A percentile compares a stretch with the other conserved stretches of the same genome.
These are phyloP conservation scores for Ophioninae sp. DNA, from an alignment of 2,888 invertebrate genomes.

Conservation along the genomic window DNA sequence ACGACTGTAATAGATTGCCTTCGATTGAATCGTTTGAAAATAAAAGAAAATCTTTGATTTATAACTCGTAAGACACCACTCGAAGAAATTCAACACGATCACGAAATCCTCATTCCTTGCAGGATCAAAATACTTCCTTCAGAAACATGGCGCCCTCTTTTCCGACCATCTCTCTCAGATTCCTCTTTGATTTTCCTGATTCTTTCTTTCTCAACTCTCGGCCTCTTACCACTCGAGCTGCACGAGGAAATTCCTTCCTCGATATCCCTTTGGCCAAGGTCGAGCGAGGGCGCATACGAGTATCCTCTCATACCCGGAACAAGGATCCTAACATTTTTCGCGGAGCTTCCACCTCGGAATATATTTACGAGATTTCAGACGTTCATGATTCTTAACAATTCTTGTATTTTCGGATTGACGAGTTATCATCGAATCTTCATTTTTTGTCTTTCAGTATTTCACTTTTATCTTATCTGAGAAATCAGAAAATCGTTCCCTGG, in stretches of 20 bases:
- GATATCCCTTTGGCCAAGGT: slow-evolving; percentile 29
- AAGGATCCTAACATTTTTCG: slow-evolving; percentile 43
- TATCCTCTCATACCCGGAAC: slow-evolving; percentile 16
- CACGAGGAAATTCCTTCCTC: slow-evolving; percentile 22
- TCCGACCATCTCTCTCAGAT: not conserved
- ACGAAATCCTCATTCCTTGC: not conserved
- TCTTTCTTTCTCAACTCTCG: slow-evolving; percentile 21
- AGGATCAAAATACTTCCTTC: slow-evolving; percentile 11
- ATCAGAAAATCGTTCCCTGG: not conserved
- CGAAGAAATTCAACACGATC: not conserved
- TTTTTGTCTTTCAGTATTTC: slow-evolving; percentile 6
- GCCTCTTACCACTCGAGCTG: slow-evolving; percentile 15
- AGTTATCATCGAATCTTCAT: slow-evolving; percentile 20
- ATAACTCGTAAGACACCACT: not conserved
- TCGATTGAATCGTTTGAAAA: not conserved
- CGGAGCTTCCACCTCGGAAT: slow-evolving; percentile 24
- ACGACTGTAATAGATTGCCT: not conserved
- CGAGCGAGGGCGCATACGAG: slow-evolving; percentile 23
- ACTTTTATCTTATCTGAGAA: not conserved
- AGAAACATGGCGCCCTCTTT: not conserved
- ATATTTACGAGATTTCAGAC: not conserved
- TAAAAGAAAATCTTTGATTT: not conserved
- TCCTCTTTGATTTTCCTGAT: slow-evolving; percentile 1
- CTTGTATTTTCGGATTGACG: slow-evolving; percentile 34
- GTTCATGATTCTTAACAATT: slow-evolving; percentile 22